phyloP scores from a whole-genome alignment of 2,888 invertebrate genomes.

The Chymomyza amoena region DNA sequence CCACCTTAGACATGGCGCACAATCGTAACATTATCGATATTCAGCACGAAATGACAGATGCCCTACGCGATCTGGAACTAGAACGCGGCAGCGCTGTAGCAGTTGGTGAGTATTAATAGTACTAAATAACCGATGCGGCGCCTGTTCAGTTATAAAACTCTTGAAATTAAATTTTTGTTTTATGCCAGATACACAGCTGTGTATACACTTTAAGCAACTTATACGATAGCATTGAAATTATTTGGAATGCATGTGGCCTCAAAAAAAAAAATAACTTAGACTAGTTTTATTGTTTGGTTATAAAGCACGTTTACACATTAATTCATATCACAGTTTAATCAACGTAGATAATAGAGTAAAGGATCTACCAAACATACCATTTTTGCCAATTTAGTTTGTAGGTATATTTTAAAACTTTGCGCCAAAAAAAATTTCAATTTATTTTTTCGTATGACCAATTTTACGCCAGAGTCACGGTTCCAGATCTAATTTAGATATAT shows the following conservation, averaged over 20 bases:
- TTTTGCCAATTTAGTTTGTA: too few relatives aligned
- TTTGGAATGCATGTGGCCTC: too few relatives aligned
- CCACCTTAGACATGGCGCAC: conserved; percentile 82
- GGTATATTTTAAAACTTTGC: too few relatives aligned
- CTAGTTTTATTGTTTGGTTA: too few relatives aligned
- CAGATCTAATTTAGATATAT: not conserved
- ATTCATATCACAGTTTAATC: too few relatives aligned
- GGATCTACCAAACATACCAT: too few relatives aligned
- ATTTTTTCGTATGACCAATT: not conserved
- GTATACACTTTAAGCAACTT: not conserved
- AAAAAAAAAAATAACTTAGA: not conserved
- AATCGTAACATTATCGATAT: conserved; percentile 84
- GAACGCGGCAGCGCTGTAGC: conserved; percentile 38
- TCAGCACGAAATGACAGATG: conserved; percentile 82
- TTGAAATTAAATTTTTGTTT: not conserved
- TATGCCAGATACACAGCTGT: not conserved
- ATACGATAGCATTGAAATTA: not conserved
- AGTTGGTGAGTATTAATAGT: not conserved
- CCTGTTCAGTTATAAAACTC: conserved; percentile 1
- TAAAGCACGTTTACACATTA: too few relatives aligned
- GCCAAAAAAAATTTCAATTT: too few relatives aligned
- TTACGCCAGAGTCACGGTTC: not conserved
- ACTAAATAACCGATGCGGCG: not conserved
- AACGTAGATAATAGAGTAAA: too few relatives aligned
- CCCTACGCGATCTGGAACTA: conserved; percentile 77